Evolutionary conservation across 2,888 invertebrate genomes (phyloP), one percentile per base, ranked within the genome.

Genomic region (Crocallis elinguaria): DNA sequence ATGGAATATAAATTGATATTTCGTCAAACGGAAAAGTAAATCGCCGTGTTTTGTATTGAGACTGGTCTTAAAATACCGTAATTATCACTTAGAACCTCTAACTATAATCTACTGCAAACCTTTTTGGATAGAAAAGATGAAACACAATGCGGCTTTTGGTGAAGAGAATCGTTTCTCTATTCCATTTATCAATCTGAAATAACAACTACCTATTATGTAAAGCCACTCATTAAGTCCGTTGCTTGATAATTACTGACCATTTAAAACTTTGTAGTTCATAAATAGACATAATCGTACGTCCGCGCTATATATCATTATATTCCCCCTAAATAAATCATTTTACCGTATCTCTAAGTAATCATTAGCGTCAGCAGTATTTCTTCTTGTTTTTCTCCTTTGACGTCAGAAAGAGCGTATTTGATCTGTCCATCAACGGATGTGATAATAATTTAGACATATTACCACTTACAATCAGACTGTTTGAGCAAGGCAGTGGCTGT

Each of bases 211-310:
- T 35, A 49, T 37, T 11, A 7, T 38, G 7, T 32, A 29, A 11
- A 19, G 30, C 19, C 17, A 27, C 36, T n/a, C 17, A 50, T 50
- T 50, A 50, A 44, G 11, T 23, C 16, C 17, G 29, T 35, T 29
- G 45, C 27, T 17, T 30, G 17, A 52, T 41, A 52, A 52, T 52
- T 39, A 52, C 45, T 21, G n/a, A 19, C 21, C 51, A 51, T 51
- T 45, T 27, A 46, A 52, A 52, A 27, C 21, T 52, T 44, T 39
- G 27, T 52, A 45, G 45, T 45, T 41, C 51, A 45, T 52, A 52
- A 52, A 52, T 41, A 30, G 35, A 45, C 16, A 35, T 46, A 52
- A 45, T 38, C 8, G 33, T 17, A 21, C 17, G 16, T 7, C 41
- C 19, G 29, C n/a, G 16, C 12, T 27, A 35, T 45, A 23, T 50